Evolutionary conservation across 2,113 vertebrate genomes (phyloP), one percentile per base, ranked within the genome.

Genomic region (Gobio gobio): DNA sequence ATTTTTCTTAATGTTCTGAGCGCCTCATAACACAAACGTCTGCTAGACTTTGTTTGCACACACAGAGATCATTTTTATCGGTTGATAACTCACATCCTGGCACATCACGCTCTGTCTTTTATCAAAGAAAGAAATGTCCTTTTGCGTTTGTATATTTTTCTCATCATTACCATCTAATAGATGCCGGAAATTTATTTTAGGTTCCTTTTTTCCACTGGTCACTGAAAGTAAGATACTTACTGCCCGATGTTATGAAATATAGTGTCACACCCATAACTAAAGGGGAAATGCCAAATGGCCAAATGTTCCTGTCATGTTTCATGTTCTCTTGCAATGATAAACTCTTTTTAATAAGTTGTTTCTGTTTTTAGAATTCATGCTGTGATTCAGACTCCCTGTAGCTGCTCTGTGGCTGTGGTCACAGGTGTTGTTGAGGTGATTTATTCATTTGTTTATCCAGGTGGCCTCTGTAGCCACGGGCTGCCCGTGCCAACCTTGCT

Each of bases 401-500:
- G 78, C 64, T 3, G 5, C 61, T 68, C 29, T 70, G 18, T 54
- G 54, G 22, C 61, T 26, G 26, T n/a, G 56, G 26, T 73, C 68
- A 7, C 49, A 80, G 63, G 64, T 78, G 76, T 80, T 73, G 22
- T 33, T 61, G 49, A 47, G 64, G 51, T 43, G 77, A 85, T 85
- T 85, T 85, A 79, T 66, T 85, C 49, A 79, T 14, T 68, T 83
- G 66, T 81, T 81, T 81, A 36, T 80, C 75, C 87, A 79, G 87
- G 87, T 88, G 81, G 84, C 49, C 51, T 80, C 68, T 70, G 76
- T 68, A 40, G 83, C 85, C 77, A 4, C 47, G 8, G 70, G 85
- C 84, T 78, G 81, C 40, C 70, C 56, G 22, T 79, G 68, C 68
- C 56, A 83, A 80, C 87, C 87, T 88, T 88, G 87, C 87, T 75